Evolutionary conservation across 1,140 invertebrate species (phyloP), one percentile per base, ranked within the genome.

Genomic region (Habropoda laboriosa): DNA sequence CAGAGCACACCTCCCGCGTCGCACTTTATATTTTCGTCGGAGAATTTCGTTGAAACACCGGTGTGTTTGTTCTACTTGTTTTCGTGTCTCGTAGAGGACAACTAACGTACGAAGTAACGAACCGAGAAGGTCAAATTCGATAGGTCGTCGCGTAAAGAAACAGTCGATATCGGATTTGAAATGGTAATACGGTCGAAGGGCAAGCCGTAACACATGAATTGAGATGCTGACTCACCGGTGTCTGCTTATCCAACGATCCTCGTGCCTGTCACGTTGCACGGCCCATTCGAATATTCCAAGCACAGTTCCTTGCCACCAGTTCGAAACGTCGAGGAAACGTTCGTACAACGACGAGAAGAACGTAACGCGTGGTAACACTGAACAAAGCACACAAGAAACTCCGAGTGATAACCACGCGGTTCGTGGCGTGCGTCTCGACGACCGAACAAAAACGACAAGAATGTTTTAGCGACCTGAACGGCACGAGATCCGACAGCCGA

Each of bases 401-500:
- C 13, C 40, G 63, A 45, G 4, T n/a, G 51, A 57, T 35, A 67
- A 35, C 42, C 51, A 72, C 70, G 42, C 49, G 49, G 64, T 61
- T 32, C 45, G 42, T 1, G n/a, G 30, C 70, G 57, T 63, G 77
- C 27, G 49, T 66, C 24, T 27, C n/a, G 0, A 21, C 32, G 10
- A n/a, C 16, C 6, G 12, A 32, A 3, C n/a, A 30, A 0, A 6
- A 40, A 35, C 10, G 1, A 32, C 16, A 12, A 27, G 8, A 64
- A 24, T 6, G 0, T 0, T 1, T 0, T 0, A 3, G 0, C 10
- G 30, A 71, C n/a, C 38, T 61, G 13, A 55, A 70, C 75, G 38
- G 51, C 74, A 70, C 81, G 79, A 57, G 64, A 81, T 75, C 74
- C 81, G 81, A 71, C 77, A 86, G 75, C 51, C 78, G 81, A 86